Evolutionary conservation across 2,113 vertebrate species (phyloP).

Genomic region (Ceyx melanurus): DNA sequence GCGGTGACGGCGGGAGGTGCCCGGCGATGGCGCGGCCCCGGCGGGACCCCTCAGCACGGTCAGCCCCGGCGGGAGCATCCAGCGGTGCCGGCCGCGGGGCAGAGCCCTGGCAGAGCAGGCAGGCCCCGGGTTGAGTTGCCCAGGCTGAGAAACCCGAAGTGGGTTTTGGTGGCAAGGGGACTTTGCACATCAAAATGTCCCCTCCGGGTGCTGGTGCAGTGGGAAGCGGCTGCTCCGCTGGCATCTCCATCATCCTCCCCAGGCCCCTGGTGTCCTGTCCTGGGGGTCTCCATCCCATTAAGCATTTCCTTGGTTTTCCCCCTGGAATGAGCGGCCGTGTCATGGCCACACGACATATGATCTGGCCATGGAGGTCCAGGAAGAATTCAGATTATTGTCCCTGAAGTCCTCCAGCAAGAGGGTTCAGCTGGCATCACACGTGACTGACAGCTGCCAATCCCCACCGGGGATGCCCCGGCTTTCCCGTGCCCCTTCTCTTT

Average conservation of each 20-base stretch:
- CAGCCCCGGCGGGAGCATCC: background rate
- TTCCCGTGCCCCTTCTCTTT: background rate
- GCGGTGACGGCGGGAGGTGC: slow-evolving; percentile 2
- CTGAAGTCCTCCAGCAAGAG: background rate
- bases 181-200: background rate
- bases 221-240: rapidly evolving
- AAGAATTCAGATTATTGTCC: background rate
- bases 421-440: rapidly evolving
- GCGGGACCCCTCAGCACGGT: background rate
- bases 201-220: rapidly evolving
- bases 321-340: rapidly evolving
- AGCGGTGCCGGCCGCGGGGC: background rate
- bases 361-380: background rate
- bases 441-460: background rate
- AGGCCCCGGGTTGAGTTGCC: background rate
- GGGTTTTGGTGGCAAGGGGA: rapidly evolving
- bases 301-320: background rate
- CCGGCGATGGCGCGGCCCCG: background rate
- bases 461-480: background rate
- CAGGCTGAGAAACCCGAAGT: background rate
- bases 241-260: background rate
- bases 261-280: background rate
- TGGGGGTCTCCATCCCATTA: rapidly evolving
- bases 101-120: background rate
- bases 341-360: background rate